Evolutionary conservation across 2,888 invertebrate genomes (phyloP).

Genomic region (Tillus elongatus): DNA sequence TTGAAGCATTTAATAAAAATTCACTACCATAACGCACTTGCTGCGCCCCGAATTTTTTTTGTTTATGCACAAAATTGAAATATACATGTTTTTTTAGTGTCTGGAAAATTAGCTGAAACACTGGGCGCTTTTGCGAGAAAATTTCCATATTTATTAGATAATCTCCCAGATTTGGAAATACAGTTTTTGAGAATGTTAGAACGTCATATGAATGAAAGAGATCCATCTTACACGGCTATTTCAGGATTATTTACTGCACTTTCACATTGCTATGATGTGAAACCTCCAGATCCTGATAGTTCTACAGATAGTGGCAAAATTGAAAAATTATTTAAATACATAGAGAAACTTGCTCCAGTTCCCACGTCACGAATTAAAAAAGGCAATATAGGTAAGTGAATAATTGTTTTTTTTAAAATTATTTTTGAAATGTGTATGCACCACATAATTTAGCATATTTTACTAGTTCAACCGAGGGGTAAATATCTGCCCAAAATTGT

Average conservation of each 20-base stretch:
- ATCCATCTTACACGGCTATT: constrained; percentile 23
- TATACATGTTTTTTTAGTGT: constrained; percentile 27
- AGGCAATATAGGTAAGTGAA: constrained; percentile 28
- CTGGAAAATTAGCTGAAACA: constrained; percentile 26
- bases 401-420: no score
- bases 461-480: no score
- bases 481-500: no score
- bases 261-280: constrained; percentile 28
- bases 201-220: constrained; percentile 19
- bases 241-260: constrained; percentile 30
- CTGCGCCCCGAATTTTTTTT: no score
- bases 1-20: no score
- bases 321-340: constrained; percentile 25
- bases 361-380: constrained; percentile 19
- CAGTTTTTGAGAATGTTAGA: constrained; percentile 25
- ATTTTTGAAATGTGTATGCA: no score
- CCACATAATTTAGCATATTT: no score
- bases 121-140: constrained; percentile 31
- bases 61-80: no score
- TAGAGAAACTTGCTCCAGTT: constrained; percentile 23
- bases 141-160: constrained; percentile 25
- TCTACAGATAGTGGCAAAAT: constrained; percentile 22
- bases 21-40: no score
- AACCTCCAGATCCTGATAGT: constrained; percentile 22
- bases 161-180: constrained; percentile 21